These are phyloP conservation scores for Cotesia chilonis DNA, from an alignment of 1,140 invertebrate genomes.

Conservation along the genomic window DNA sequence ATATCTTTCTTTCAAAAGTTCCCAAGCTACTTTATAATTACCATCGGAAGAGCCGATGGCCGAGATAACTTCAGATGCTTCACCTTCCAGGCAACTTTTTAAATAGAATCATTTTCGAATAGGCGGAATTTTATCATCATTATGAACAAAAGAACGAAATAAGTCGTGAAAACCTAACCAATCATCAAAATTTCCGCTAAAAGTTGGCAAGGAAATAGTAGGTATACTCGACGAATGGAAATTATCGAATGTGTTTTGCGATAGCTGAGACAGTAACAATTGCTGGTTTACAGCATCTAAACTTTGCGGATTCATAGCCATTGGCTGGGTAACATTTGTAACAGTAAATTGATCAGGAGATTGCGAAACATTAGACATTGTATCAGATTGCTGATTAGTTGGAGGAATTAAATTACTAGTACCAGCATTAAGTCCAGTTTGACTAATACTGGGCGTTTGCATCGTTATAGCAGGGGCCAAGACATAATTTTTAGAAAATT, in stretches of 20 bases:
- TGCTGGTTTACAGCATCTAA: not conserved
- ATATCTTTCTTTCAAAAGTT: conserved; percentile 47
- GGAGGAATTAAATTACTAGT: too few relatives aligned
- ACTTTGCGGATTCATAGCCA: too few relatives aligned
- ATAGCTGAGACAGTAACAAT: not conserved
- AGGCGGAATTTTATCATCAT: conserved; percentile 32
- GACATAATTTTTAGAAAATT: too few relatives aligned
- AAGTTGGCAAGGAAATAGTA: conserved; percentile 39
- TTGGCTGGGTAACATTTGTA: too few relatives aligned
- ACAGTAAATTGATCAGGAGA: too few relatives aligned
- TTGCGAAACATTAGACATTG: too few relatives aligned
- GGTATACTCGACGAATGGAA: conserved; percentile 17
- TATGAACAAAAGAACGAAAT: conserved; percentile 43
- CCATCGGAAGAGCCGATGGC: conserved; percentile 38
- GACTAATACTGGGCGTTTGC: too few relatives aligned
- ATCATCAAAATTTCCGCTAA: conserved; percentile 38
- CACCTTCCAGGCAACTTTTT: conserved; percentile 39
- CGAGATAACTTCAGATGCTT: conserved; percentile 41
- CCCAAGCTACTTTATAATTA: conserved; percentile 43
- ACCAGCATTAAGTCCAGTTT: too few relatives aligned
- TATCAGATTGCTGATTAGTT: too few relatives aligned
- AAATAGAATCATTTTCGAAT: conserved; percentile 51
- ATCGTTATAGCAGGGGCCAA: too few relatives aligned
- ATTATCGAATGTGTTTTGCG: not conserved
- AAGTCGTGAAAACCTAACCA: conserved; percentile 44